These are phyloP conservation scores for Acronicta leporina DNA, from an alignment of 2,888 invertebrate genomes.

Conservation along the genomic window DNA sequence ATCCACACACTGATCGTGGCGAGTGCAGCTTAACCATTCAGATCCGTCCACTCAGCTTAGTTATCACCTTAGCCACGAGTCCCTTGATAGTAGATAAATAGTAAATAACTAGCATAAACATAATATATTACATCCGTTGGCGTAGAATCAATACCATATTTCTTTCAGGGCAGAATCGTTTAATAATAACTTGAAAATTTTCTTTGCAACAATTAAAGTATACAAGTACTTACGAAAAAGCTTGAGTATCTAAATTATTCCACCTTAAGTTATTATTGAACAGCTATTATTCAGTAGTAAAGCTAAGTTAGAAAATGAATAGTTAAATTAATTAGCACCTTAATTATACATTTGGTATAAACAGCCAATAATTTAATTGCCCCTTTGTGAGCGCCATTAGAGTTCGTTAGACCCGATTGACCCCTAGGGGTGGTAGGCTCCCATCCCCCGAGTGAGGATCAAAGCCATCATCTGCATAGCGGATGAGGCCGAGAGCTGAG, in stretches of 20 bases:
- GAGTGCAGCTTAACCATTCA: too few species aligned
- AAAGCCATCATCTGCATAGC: slow-evolving; percentile 67
- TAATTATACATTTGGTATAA: slow-evolving; percentile 10
- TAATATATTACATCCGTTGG: too few species aligned
- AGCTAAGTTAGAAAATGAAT: slow-evolving; percentile 4
- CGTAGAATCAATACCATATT: too few species aligned
- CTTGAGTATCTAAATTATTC: too few species aligned
- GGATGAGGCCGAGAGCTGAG: slow-evolving; percentile 57
- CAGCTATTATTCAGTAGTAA: slow-evolving; percentile 6
- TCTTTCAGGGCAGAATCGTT: background rate
- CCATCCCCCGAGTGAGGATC: slow-evolving; percentile 28
- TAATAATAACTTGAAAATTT: background rate
- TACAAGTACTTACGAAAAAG: too few species aligned
- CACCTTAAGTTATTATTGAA: background rate
- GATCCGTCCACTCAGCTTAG: too few species aligned
- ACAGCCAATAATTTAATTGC: slow-evolving; percentile 31
- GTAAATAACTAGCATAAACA: too few species aligned
- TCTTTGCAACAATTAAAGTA: background rate
- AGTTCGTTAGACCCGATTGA: slow-evolving; percentile 54
- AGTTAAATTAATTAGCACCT: slow-evolving; percentile 24
- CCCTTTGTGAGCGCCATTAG: slow-evolving; percentile 44
- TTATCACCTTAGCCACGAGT: too few species aligned
- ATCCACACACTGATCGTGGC: too few species aligned
- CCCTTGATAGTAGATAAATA: too few species aligned
- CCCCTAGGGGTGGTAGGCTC: slow-evolving; percentile 12